Evolutionary conservation across 2,113 vertebrate species (phyloP), one percentile per base, ranked within the genome.

Genomic region (Podarcis cretensis): DNA sequence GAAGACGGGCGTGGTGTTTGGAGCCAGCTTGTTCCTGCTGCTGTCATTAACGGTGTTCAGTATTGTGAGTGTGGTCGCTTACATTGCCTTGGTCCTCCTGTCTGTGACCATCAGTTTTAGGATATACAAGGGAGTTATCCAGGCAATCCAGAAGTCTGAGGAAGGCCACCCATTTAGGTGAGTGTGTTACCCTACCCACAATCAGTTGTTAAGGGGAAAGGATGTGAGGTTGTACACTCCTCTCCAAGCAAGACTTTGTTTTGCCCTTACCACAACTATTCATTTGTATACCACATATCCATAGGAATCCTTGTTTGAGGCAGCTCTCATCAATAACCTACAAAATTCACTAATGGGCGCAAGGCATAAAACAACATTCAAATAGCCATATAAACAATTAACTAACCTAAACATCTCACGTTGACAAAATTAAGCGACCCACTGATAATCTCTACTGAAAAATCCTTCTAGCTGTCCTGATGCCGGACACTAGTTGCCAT

Each of bases 161-260:
- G 98, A 99, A 92, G 99, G 99, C 18, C 99, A 99, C 88, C 99
- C 99, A 0, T 99, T 99, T 96, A 98, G 97, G 99, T 99, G 95
- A 98, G 98, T 78, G n/a, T 8, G 78, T 91, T 65, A 73, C 86
- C 59, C 18, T 48, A 68, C 87, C 84, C 1, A 37, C 25, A 81
- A 37, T 27, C n/a, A 16, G n/a, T 77, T 54, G 20, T 25, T 40
- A 32, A 16, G 18, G 35, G 27, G 35, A 6, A 37, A 5, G 32
- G 18, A 13, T 59, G 48, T 23, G 40, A 74, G 43, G 77, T 23
- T 9, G 35, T 5, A 54, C 48, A 54, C 48, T 12, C 10, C 48
- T 10, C 48, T 54, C 48, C 48, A 54, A n/a, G 66, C 68, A 27
- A 73, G 30, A 25, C 69, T 32, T 84, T 32, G 16, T 84, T 71